phyloP scores from a whole-genome alignment of 2,888 invertebrate species.

The Agrotis segetum region DNA sequence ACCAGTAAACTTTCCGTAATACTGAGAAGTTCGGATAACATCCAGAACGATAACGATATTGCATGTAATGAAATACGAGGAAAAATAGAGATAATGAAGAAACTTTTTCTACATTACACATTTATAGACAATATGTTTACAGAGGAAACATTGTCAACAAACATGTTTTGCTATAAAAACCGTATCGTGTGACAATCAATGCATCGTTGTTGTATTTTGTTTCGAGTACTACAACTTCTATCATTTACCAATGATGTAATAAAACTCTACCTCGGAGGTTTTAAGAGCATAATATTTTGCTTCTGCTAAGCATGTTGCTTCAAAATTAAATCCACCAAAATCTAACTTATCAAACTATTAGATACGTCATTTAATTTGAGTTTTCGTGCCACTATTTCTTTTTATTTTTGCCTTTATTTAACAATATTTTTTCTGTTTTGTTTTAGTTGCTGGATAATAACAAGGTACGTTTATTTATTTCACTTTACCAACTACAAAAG shows the following conservation, averaged over 20 bases:
- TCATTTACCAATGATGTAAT: neutral
- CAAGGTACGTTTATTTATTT: slow-evolving; percentile 48
- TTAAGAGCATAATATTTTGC: too few species aligned
- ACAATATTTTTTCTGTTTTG: slow-evolving; percentile 46
- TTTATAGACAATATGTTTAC: slow-evolving; percentile 28
- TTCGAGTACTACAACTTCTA: too few species aligned
- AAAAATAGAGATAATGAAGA: slow-evolving; percentile 2
- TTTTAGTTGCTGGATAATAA: slow-evolving; percentile 58
- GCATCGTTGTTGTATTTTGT: neutral
- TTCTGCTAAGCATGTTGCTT: too few species aligned
- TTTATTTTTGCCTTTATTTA: slow-evolving; percentile 26
- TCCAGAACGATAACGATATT: too few species aligned
- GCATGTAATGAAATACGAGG: slow-evolving; percentile 14
- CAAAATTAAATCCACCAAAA: neutral
- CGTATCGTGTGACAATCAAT: slow-evolving; percentile 12
- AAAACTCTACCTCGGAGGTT: too few species aligned
- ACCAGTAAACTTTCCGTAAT: neutral
- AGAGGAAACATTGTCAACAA: slow-evolving; percentile 11
- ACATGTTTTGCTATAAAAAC: slow-evolving; percentile 10
- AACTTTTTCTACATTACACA: slow-evolving; percentile 16
- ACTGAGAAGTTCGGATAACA: too few species aligned
- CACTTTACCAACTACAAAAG: slow-evolving; percentile 1
- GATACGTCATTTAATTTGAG: neutral
- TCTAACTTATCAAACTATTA: neutral
- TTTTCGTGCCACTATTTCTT: neutral